Conservation (phyloP, 2,888 invertebrate genomes). For the Deladenus siricidicola region DNA sequence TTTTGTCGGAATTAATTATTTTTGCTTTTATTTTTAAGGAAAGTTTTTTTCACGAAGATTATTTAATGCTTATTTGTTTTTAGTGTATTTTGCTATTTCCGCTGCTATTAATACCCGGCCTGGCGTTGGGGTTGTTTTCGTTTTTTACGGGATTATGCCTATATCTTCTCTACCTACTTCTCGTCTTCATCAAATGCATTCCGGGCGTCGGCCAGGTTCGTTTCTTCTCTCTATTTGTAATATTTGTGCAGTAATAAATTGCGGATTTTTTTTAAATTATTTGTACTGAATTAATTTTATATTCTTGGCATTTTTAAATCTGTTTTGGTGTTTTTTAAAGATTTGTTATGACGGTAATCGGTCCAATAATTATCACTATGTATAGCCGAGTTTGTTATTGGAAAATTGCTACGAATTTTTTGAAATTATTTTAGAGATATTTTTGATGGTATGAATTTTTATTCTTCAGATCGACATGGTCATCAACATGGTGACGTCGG, state of each 20-base stretch:
- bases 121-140: background rate
- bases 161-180: background rate
- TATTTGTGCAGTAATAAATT: too few species aligned
- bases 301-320: background rate
- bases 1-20: background rate
- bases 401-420: background rate
- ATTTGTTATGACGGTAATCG: too few species aligned
- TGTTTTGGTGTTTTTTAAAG: background rate
- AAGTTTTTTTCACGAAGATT: background rate
- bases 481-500: background rate
- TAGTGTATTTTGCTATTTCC: background rate
- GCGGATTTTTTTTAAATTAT: background rate
- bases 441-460: background rate
- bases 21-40: background rate
- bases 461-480: slow-evolving; percentile 4
- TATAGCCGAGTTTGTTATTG: background rate
- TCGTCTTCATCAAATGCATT: background rate
- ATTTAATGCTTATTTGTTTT: background rate
- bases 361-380: too few species aligned
- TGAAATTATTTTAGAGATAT: background rate
- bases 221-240: too few species aligned
- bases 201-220: background rate
- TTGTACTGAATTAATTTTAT: background rate
- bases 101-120: background rate
- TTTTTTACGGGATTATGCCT: slow-evolving; percentile 1